These are phyloP conservation scores for Arizona elegans DNA, from an alignment of 2,113 vertebrate genomes.

Conservation along the genomic window DNA sequence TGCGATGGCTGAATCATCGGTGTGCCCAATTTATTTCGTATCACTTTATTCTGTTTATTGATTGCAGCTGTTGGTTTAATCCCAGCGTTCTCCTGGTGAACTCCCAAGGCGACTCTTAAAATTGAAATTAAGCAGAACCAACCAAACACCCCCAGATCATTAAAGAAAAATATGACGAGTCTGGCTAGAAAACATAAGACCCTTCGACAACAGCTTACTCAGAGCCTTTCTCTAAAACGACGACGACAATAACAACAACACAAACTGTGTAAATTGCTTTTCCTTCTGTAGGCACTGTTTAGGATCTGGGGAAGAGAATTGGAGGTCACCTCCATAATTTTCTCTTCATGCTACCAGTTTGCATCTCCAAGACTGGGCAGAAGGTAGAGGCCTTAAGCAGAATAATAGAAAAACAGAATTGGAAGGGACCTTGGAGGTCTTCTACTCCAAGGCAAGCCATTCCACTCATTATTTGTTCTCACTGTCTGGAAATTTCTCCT, in stretches of 20 bases:
- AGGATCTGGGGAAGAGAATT: neutral
- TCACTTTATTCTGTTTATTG: neutral
- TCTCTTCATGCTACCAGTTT: neutral
- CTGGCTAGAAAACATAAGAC: neutral
- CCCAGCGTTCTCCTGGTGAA: neutral
- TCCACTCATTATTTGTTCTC: too few species aligned
- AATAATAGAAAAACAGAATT: too few species aligned
- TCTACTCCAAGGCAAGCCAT: too few species aligned
- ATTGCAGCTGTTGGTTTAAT: neutral
- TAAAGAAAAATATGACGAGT: neutral
- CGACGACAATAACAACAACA: neutral
- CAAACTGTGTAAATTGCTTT: neutral
- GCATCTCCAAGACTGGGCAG: neutral
- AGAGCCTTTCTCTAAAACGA: neutral
- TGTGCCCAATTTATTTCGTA: neutral
- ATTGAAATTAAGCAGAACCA: neutral
- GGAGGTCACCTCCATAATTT: neutral
- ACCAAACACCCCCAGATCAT: neutral
- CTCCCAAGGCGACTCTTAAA: neutral
- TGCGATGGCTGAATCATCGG: neutral
- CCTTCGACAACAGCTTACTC: neutral
- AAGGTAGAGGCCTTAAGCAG: neutral
- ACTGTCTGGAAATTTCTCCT: too few species aligned
- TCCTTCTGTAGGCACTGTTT: neutral
- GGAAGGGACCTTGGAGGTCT: too few species aligned